Evolutionary conservation across 2,113 vertebrate species (phyloP), one percentile per base, ranked within the genome.

Genomic region (Climacteris rufus): DNA sequence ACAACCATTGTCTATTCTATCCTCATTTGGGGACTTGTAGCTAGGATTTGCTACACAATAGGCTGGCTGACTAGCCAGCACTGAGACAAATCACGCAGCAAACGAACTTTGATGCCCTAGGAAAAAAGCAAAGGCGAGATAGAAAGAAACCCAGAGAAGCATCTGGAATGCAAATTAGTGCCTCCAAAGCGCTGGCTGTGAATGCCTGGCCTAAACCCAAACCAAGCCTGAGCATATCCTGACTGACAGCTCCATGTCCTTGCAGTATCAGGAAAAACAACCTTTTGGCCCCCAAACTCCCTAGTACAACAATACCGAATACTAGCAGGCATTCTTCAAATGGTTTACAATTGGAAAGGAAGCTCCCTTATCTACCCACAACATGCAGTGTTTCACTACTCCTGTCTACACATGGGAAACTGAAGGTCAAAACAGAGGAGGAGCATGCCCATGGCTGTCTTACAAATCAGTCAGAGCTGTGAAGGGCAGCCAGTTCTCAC

Each of bases 61-160:
- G 76, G 35, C 72, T 89, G 60, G 59, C 87, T 90, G 78, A 69
- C 60, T 52, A 96, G 81, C 42, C 59, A 96, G 85, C 54, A n/a
- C 30, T 75, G 77, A 66, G 83, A 84, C 92, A 97, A 94, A 92
- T 96, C 78, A 94, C 31, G 30, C 83, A 45, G 74, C 80, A 95
- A 96, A 96, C 40, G 83, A 92, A 94, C 88, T 96, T 81, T 88
- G 76, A 84, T 76, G 88, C 68, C 60, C 78, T 35, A 87, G 64
- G 69, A 91, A 93, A 94, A 84, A 90, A 78, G 37, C 6, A 7
- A 88, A 82, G 75, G 44, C 3, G 0, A 96, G 87, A 89, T 6
- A 89, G 49, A 93, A 86, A 19, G 35, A 61, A 90, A 91, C 39
- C 17, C 27, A 89, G 54, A 82, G 49, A 90, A 95, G 88, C 64